Percentiles rank a stretch among this genome's conserved stretches.
These are phyloP conservation scores for Bicyclus anynana DNA, from an alignment of 1,140 invertebrate species.

Conservation along the genomic window DNA sequence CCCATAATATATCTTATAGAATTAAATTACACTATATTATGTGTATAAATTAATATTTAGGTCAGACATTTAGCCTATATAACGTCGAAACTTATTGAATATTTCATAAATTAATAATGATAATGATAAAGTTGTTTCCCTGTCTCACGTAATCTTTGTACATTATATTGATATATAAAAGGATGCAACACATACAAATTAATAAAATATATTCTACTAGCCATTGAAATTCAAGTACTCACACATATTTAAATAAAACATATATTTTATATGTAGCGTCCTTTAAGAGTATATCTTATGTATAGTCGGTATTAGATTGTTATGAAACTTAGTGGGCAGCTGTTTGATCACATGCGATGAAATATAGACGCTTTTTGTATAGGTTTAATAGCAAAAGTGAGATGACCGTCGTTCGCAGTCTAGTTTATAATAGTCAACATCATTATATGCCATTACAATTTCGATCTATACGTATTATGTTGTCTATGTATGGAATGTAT, in stretches of 20 bases:
- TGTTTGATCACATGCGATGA: slow-evolving; percentile 28
- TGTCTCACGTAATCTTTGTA: slow-evolving; percentile 5
- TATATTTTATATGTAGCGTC: slow-evolving; percentile 11
- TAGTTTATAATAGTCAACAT: background rate
- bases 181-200: background rate
- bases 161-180: background rate
- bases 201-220: background rate
- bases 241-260: background rate
- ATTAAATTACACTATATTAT: background rate
- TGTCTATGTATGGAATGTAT: slow-evolving; percentile 30
- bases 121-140: slow-evolving; percentile 5
- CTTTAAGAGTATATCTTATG: slow-evolving; percentile 20
- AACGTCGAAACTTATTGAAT: background rate
- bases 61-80: background rate
- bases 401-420: background rate
- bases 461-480: background rate
- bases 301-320: slow-evolving; percentile 53
- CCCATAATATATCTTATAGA: slow-evolving; percentile 5
- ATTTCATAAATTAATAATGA: background rate
- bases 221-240: background rate
- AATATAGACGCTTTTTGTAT: background rate
- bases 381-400: background rate
- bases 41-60: slow-evolving; percentile 6
- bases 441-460: background rate
- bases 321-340: slow-evolving; percentile 47